Evolutionary conservation across 2,113 vertebrate species (phyloP).

Genomic region (Ptilorrhoa leucosticta): DNA sequence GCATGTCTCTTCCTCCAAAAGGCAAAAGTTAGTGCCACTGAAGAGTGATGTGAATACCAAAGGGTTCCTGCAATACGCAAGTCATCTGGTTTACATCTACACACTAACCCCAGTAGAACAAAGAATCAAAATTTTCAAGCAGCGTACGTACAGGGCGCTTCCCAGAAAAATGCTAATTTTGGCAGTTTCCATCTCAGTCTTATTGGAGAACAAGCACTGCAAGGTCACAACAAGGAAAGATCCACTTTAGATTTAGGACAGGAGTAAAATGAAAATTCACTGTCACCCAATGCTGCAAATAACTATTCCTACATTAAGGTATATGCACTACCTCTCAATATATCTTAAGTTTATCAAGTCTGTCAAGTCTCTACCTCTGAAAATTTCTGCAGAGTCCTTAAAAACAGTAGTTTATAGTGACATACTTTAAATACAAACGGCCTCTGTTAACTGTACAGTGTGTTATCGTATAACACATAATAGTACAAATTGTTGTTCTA

Average conservation of each 20-base stretch:
- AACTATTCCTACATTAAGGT: not conserved
- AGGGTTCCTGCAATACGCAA: not conserved
- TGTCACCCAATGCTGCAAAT: not conserved
- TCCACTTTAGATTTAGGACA: not conserved
- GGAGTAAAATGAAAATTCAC: not conserved
- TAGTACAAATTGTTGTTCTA: not conserved
- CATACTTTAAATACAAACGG: conserved; percentile 2
- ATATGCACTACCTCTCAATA: not conserved
- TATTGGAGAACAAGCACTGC: not conserved
- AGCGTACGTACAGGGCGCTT: not conserved
- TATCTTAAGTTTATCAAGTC: not conserved
- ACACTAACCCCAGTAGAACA: not conserved
- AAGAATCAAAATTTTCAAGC: not conserved
- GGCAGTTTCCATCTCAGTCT: not conserved
- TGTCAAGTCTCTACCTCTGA: not conserved
- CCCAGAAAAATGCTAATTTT: not conserved
- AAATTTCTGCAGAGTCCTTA: not conserved
- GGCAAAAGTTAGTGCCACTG: not conserved
- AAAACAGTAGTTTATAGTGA: not conserved
- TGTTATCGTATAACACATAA: not conserved
- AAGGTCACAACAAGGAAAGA: not conserved
- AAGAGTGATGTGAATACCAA: not conserved
- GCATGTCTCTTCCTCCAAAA: not conserved
- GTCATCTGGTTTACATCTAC: not conserved
- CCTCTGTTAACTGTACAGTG: not conserved